These are phyloP conservation scores for Murina feae DNA, from an alignment of 2,113 vertebrate genomes.

Conservation along the genomic window DNA sequence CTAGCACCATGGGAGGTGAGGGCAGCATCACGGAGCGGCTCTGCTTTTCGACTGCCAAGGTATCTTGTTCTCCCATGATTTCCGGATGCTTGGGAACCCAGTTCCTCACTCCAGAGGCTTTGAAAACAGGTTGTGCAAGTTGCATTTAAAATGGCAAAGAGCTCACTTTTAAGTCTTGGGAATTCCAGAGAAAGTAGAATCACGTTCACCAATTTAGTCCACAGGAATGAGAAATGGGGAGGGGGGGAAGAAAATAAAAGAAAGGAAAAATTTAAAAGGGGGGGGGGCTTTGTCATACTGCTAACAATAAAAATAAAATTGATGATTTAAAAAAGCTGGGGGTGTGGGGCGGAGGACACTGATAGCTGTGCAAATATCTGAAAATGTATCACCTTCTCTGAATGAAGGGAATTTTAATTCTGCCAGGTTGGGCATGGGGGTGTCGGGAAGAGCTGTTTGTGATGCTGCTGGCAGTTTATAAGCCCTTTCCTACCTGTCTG, in stretches of 20 bases:
- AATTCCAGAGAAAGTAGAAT: conserved; percentile 30
- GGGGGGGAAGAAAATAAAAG: no score
- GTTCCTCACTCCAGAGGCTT: neutral
- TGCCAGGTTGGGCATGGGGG: no score
- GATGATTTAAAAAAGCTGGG: neutral
- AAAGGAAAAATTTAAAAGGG: no score
- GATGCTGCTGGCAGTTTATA: neutral
- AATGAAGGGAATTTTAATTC: conserved; percentile 14
- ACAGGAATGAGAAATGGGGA: neutral
- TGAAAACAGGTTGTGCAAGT: neutral
- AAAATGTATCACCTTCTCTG: neutral
- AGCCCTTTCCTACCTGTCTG: neutral
- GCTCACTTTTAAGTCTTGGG: conserved; percentile 20
- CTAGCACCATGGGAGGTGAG: neutral
- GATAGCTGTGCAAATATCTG: neutral
- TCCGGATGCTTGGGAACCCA: neutral
- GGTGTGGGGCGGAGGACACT: neutral
- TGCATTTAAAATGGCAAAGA: neutral
- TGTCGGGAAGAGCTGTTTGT: neutral
- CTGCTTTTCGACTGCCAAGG: neutral
- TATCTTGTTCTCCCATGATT: neutral
- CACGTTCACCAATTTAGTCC: neutral
- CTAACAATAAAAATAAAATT: neutral
- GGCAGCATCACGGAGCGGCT: neutral
- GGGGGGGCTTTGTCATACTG: no score